Conservation (phyloP, 2,797 vertebrate genomes). For the Alca torda region DNA sequence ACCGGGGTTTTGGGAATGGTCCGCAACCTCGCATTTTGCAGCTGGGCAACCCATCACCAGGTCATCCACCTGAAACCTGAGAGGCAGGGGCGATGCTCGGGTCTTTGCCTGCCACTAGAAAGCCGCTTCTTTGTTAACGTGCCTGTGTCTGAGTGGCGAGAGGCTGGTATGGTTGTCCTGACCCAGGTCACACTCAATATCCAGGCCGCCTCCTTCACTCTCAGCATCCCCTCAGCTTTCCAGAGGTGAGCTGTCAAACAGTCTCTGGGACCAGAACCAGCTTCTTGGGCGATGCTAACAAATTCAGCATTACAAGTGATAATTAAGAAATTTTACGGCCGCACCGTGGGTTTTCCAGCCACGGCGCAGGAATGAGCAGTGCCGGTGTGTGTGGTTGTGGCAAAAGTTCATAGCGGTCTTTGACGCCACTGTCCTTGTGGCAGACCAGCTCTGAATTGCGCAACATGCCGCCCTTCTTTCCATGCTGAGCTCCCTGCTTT, state of each 20-base stretch:
- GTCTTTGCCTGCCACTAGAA: background rate
- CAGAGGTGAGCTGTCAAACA: background rate
- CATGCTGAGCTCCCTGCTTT: background rate
- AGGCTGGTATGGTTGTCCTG: background rate
- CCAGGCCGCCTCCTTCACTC: too few species aligned
- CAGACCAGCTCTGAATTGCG: background rate
- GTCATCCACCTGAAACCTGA: background rate
- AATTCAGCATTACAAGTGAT: too few species aligned
- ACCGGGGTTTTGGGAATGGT: background rate
- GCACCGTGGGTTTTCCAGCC: accelerated
- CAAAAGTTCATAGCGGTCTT: background rate
- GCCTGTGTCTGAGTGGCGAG: accelerated
- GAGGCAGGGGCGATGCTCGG: accelerated
- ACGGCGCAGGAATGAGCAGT: accelerated
- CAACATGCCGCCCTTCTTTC: accelerated
- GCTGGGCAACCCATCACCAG: accelerated
- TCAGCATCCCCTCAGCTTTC: background rate
- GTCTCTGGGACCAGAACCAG: background rate
- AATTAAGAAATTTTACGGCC: accelerated
- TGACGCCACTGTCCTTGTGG: accelerated
- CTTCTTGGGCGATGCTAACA: background rate
- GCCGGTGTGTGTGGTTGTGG: accelerated
- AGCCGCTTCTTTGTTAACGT: background rate
- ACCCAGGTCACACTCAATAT: background rate
- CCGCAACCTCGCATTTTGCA: accelerated